phyloP scores from a whole-genome alignment of 1,140 invertebrate genomes.

The Penaeus chinensis region DNA sequence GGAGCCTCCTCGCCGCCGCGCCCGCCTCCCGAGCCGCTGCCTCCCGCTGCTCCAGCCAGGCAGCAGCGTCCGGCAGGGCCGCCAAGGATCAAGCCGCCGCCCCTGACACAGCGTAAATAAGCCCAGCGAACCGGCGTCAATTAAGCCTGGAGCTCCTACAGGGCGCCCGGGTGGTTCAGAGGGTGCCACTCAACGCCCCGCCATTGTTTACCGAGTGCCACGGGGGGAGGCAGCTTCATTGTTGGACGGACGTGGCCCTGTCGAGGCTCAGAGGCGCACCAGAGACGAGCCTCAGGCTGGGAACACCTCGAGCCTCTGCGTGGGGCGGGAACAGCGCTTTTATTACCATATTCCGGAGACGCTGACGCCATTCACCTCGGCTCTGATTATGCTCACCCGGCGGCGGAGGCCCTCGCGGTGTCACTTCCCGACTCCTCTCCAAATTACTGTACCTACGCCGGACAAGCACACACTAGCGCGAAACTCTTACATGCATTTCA shows the following conservation, averaged over 20 bases:
- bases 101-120: conserved; percentile 56
- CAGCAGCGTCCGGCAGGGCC: conserved; percentile 10
- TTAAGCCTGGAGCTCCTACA: conserved; percentile 47
- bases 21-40: too few species aligned
- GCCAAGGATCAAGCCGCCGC: conserved; percentile 35
- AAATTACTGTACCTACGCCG: neutral
- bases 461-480: too few species aligned
- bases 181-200: conserved; percentile 58
- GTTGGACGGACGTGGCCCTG: conserved; percentile 61
- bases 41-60: too few species aligned
- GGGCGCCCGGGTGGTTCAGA: conserved; percentile 51
- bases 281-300: neutral
- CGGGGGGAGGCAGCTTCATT: conserved; percentile 57
- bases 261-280: conserved; percentile 53
- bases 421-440: neutral
- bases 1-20: too few species aligned
- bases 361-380: conserved; percentile 41
- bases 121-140: conserved; percentile 57
- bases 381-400: neutral
- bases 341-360: conserved; percentile 18
- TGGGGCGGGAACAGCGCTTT: neutral
- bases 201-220: conserved; percentile 60
- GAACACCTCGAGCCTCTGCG: conserved; percentile 4
- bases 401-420: neutral
- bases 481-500: too few species aligned